Conservation (phyloP, 2,797 vertebrate species). For the Telmatherina bonti region DNA sequence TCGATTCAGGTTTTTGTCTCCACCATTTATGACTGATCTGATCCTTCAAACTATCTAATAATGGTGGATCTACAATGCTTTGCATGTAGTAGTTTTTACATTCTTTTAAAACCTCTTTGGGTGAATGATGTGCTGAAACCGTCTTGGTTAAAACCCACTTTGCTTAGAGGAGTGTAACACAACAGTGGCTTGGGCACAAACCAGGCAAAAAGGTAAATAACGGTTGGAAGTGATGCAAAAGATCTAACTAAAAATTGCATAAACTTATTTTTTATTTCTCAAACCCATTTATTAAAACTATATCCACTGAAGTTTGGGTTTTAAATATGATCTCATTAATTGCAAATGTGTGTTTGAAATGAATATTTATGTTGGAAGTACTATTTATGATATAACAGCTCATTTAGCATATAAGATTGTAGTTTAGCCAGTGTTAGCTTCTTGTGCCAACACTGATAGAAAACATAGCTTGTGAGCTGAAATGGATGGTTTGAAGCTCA, state of each 20-base stretch:
- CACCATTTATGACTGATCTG: slow-evolving; percentile 66
- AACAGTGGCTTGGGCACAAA: slow-evolving; percentile 2
- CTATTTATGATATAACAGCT: not conserved
- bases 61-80: slow-evolving; percentile 29
- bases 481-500: not conserved
- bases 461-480: too few species aligned
- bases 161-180: slow-evolving; percentile 24
- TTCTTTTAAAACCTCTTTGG: slow-evolving; percentile 21
- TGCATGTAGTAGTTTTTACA: slow-evolving; percentile 33
- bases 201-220: not conserved
- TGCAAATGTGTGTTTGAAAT: slow-evolving; percentile 7
- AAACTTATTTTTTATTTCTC: too few species aligned
- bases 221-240: not conserved
- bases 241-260: too few species aligned
- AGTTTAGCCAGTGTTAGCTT: not conserved
- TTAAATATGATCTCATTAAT: slow-evolving; percentile 12
- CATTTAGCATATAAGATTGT: not conserved
- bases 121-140: slow-evolving; percentile 41
- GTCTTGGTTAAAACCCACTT: slow-evolving; percentile 48
- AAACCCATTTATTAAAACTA: not conserved
- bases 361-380: not conserved
- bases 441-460: not conserved
- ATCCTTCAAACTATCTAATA: slow-evolving; percentile 45
- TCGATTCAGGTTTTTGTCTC: slow-evolving; percentile 36
- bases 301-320: slow-evolving; percentile 16